phyloP scores from a whole-genome alignment of 2,113 vertebrate species.

The Apodemus sylvaticus region DNA sequence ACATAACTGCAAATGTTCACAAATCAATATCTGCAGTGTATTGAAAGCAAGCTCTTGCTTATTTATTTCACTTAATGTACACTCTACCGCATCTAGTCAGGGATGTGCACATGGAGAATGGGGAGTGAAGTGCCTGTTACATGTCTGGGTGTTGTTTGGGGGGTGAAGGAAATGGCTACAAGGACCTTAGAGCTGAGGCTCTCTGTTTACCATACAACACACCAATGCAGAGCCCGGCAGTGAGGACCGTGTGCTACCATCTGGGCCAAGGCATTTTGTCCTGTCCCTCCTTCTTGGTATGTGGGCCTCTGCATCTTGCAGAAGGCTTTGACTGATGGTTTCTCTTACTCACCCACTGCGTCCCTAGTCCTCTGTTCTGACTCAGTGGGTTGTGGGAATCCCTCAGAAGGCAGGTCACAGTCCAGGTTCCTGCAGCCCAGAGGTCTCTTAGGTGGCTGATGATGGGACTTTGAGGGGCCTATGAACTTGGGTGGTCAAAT shows the following conservation, averaged over 20 bases:
- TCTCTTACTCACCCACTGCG: not conserved
- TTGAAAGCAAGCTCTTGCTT: conserved; percentile 5
- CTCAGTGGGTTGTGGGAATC: not conserved
- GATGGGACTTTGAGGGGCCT: not conserved
- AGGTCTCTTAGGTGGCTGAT: not conserved
- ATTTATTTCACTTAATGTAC: conserved; percentile 40
- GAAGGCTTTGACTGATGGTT: not conserved
- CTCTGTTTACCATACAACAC: not conserved
- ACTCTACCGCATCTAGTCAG: not conserved
- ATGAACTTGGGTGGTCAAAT: not conserved
- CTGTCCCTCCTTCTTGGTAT: not conserved
- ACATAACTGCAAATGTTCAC: conserved; percentile 23
- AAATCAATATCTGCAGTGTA: not conserved
- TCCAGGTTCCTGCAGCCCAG: not conserved
- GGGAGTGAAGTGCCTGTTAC: not conserved
- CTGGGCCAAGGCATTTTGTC: too few species aligned
- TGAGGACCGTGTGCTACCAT: too few species aligned
- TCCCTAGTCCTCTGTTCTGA: not conserved
- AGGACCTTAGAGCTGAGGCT: not conserved
- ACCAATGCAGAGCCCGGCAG: too few species aligned
- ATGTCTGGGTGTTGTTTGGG: not conserved
- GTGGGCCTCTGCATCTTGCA: not conserved
- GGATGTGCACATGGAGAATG: not conserved
- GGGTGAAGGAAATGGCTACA: not conserved
- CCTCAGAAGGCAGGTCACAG: not conserved